These are phyloP conservation scores for Sciurus niger DNA, from an alignment of 2,113 vertebrate species.

Conservation along the genomic window DNA sequence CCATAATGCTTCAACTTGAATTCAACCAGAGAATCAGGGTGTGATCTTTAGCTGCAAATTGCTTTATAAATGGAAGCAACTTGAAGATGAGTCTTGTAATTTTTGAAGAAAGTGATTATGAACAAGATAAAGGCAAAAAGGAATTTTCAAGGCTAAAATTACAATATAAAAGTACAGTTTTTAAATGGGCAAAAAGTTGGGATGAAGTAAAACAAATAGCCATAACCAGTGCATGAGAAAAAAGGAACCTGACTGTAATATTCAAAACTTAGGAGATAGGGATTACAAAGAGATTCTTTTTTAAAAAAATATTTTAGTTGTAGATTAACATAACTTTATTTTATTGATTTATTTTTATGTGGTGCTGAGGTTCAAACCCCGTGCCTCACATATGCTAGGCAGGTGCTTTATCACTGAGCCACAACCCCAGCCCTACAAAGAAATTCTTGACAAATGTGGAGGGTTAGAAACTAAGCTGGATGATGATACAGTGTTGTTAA, in stretches of 20 bases:
- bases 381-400: too few species aligned
- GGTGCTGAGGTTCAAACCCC: too few species aligned
- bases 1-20: constrained; percentile 40
- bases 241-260: background rate
- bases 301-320: too few species aligned
- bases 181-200: constrained; percentile 32
- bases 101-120: constrained; percentile 75
- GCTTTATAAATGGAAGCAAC: constrained; percentile 75
- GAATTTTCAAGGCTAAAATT: constrained; percentile 69
- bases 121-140: constrained; percentile 65
- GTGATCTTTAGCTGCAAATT: constrained; percentile 73
- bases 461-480: background rate
- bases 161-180: constrained; percentile 69
- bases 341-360: too few species aligned
- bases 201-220: constrained; percentile 32
- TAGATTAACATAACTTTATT: too few species aligned
- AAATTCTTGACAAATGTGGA: background rate
- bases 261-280: background rate
- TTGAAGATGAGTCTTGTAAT: constrained; percentile 75
- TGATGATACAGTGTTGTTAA: background rate
- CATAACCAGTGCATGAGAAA: background rate
- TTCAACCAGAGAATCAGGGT: constrained; percentile 70
- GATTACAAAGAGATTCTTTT: background rate
- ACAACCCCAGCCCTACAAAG: background rate
- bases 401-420: too few species aligned